Percentiles rank a stretch among this genome's conserved stretches.
phyloP scores from a whole-genome alignment of 2,113 vertebrate species.

The Alexandromys fortis region DNA sequence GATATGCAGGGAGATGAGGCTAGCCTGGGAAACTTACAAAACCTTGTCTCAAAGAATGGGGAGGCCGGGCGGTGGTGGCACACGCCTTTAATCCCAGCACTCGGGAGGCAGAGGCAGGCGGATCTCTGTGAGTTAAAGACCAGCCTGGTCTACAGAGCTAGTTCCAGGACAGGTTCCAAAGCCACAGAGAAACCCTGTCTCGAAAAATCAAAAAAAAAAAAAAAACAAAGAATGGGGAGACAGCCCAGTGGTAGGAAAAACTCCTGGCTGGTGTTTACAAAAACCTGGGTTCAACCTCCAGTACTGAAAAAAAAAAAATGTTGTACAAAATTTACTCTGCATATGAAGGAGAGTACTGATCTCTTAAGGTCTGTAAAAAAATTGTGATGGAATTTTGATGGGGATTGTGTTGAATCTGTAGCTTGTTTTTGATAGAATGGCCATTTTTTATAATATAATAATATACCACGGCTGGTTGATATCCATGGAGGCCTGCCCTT shows the following conservation, averaged over 20 bases:
- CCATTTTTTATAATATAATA: neutral
- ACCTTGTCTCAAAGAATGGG: neutral
- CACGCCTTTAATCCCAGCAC: no score
- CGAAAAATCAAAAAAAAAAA: no score
- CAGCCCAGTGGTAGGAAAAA: neutral
- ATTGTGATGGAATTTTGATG: neutral
- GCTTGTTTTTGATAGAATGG: neutral
- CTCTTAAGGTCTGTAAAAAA: neutral
- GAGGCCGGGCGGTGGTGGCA: no score
- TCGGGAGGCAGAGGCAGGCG: no score
- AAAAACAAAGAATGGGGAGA: neutral
- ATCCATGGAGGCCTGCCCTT: no score
- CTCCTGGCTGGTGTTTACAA: neutral
- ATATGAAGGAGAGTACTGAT: neutral
- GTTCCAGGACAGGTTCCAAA: no score
- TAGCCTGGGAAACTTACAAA: neutral
- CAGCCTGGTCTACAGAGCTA: no score
- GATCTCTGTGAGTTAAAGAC: no score
- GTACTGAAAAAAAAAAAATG: neutral
- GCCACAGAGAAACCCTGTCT: no score
- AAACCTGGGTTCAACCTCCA: neutral
- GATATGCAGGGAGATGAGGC: neutral
- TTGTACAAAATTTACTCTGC: neutral
- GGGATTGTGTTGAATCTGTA: neutral
- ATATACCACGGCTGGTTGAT: no score